These are phyloP conservation scores for Exaiptasia diaphana DNA, from an alignment of 64 coral and sea anemone genomes.

Conservation along the genomic window DNA sequence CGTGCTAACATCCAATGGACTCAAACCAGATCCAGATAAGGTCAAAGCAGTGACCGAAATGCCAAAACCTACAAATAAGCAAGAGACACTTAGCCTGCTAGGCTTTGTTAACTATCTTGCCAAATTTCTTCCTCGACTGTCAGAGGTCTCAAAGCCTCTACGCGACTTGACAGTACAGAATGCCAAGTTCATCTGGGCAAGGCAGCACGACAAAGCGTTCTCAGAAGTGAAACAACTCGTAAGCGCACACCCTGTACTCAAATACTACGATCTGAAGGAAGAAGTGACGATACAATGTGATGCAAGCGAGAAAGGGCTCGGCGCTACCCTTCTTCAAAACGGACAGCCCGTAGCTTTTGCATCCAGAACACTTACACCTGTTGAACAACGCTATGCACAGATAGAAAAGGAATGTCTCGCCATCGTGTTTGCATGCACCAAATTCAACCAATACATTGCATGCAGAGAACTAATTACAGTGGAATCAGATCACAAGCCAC, in stretches of 20 bases:
- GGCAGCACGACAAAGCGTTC: constrained; percentile 20
- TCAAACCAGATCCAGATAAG: constrained; percentile 51
- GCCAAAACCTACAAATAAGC: constrained; percentile 31
- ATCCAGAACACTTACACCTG: constrained; percentile 37
- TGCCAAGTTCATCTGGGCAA: background rate
- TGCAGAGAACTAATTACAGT: constrained; percentile 34
- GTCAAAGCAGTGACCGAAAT: constrained; percentile 35
- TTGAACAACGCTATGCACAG: constrained; percentile 45
- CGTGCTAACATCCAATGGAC: constrained; percentile 17
- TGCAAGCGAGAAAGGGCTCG: background rate
- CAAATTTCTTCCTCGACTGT: constrained; percentile 25
- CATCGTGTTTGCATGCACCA: constrained; percentile 38
- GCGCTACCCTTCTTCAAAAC: constrained; percentile 23
- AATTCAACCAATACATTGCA: constrained; percentile 46
- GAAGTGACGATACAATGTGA: constrained; percentile 18
- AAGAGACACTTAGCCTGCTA: constrained; percentile 26
- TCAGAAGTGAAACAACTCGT: constrained; percentile 17
- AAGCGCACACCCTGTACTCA: background rate
- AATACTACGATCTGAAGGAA: constrained; percentile 28
- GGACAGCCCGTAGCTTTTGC: constrained; percentile 56
- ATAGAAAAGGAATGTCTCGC: constrained; percentile 57
- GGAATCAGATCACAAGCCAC: constrained; percentile 51
- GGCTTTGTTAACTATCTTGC: constrained; percentile 37
- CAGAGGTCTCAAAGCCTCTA: constrained; percentile 19
- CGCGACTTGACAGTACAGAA: constrained; percentile 6